These are phyloP conservation scores for Brachionus manjavacas DNA, from an alignment of 1,140 invertebrate genomes.

Conservation along the genomic window DNA sequence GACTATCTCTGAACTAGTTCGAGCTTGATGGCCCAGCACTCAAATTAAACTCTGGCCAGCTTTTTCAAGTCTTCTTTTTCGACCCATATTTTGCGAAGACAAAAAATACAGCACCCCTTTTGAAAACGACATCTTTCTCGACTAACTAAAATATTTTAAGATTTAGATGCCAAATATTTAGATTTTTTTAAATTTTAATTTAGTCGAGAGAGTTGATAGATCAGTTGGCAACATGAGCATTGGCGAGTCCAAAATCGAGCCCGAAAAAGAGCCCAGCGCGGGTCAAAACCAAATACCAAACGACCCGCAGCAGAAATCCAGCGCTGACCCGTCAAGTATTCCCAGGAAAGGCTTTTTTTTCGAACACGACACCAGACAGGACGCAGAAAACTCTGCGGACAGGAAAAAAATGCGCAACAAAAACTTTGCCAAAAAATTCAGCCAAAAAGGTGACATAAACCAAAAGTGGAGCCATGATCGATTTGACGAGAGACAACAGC, in stretches of 20 bases:
- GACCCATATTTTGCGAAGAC: not conserved
- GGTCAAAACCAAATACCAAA: not conserved
- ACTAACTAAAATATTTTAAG: not conserved
- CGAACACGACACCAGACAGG: constrained; percentile 38
- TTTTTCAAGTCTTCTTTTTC: not conserved
- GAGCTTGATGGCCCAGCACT: not conserved
- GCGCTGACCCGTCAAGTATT: constrained; percentile 2
- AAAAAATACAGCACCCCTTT: not conserved
- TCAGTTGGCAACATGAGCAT: not conserved
- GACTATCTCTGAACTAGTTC: not conserved
- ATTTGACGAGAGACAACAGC: constrained; percentile 12
- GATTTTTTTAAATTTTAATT: not conserved
- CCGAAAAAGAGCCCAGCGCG: not conserved
- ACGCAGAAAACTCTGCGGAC: not conserved
- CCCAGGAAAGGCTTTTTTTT: constrained; percentile 37
- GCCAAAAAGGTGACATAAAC: not conserved
- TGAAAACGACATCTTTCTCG: not conserved
- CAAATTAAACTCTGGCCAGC: not conserved
- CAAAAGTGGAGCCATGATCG: constrained; percentile 39
- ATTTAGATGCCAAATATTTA: not conserved
- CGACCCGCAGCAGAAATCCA: not conserved
- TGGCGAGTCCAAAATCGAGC: not conserved
- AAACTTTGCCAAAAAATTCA: not conserved
- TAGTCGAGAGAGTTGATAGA: not conserved
- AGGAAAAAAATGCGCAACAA: not conserved